Conservation (phyloP, 2,113 vertebrate genomes). For the Sturnira hondurensis region DNA sequence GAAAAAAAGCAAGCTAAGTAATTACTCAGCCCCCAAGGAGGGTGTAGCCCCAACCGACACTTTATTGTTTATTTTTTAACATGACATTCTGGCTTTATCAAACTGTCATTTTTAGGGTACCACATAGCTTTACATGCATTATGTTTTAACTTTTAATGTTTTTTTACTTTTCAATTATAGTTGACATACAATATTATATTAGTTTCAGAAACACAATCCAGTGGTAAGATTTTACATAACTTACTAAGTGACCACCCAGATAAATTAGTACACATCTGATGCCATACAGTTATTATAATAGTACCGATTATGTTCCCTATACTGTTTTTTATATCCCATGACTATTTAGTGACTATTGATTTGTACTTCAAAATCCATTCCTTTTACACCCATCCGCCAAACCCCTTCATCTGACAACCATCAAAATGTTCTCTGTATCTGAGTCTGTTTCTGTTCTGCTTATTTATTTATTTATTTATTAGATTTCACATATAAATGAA, state of each 20-base stretch:
- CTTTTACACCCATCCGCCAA: not conserved
- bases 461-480: not conserved
- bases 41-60: not conserved
- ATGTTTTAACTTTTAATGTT: not conserved
- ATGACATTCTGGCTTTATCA: not conserved
- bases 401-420: not conserved
- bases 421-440: not conserved
- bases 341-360: not conserved
- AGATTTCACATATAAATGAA: not conserved
- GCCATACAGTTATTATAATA: not conserved
- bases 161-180: not conserved
- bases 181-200: not conserved
- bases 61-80: not conserved
- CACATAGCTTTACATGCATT: not conserved
- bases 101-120: not conserved
- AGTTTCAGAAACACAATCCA: not conserved
- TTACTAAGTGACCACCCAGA: not conserved
- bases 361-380: not conserved
- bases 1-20: not conserved
- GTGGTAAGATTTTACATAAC: not conserved
- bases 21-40: not conserved
- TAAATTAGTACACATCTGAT: not conserved
- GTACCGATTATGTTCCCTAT: not conserved
- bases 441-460: not conserved
- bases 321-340: not conserved